A percentile compares a stretch with the other conserved stretches of the same genome.
phyloP scores from a whole-genome alignment of 2,113 vertebrate species.

The Oceanodroma tethys region DNA sequence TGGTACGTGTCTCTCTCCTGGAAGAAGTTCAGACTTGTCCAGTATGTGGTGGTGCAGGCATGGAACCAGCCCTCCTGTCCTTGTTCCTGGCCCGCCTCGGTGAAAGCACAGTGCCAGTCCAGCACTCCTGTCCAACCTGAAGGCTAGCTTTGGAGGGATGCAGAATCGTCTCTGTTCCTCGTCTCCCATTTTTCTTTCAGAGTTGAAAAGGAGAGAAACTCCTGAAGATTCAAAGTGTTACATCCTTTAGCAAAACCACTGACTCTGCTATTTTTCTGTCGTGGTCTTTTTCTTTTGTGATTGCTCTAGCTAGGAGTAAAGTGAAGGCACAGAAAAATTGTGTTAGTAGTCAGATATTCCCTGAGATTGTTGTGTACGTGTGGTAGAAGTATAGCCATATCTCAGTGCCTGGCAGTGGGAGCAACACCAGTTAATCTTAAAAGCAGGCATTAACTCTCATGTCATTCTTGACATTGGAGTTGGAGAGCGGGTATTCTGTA shows the following conservation, averaged over 20 bases:
- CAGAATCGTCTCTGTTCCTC: background rate
- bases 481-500: background rate
- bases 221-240: background rate
- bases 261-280: background rate
- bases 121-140: background rate
- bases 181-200: background rate
- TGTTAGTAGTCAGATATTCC: background rate
- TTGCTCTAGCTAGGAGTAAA: background rate
- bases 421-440: background rate
- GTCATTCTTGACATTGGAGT: background rate
- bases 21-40: background rate
- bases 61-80: background rate
- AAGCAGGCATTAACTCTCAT: background rate
- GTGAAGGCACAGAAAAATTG: background rate
- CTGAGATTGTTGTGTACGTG: background rate
- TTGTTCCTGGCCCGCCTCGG: background rate
- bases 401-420: background rate
- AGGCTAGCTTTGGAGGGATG: background rate
- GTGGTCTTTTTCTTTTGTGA: background rate
- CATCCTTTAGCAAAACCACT: background rate
- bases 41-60: background rate
- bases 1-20: background rate
- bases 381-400: background rate
- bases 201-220: background rate
- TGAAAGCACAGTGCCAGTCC: background rate